Conservation (phyloP, 2,888 invertebrate genomes). For the Eupithecia pulchellata region DNA sequence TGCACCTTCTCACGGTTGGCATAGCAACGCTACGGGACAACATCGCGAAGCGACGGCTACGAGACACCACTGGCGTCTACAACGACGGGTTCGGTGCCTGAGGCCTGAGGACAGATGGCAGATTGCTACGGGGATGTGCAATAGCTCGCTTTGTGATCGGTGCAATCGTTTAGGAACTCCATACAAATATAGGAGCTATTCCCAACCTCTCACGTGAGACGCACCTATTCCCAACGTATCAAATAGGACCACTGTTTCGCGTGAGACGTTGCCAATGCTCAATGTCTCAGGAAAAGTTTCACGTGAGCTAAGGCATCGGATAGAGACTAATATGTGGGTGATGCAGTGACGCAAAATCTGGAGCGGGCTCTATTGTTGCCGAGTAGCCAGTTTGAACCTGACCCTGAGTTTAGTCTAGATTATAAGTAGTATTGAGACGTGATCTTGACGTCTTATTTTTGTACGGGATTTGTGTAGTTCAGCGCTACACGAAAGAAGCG, state of each 20-base stretch:
- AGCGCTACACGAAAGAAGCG: too few relatives aligned
- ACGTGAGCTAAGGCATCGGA: not conserved
- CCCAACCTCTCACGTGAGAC: not conserved
- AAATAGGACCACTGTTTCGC: not conserved
- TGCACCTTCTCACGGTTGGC: constrained; percentile 87
- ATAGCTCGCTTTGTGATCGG: not conserved
- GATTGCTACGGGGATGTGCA: not conserved
- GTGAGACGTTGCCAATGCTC: not conserved
- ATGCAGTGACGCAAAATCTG: not conserved
- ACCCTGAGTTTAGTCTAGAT: too few relatives aligned
- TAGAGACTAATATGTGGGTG: not conserved
- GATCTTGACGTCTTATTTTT: too few relatives aligned
- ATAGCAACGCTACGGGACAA: constrained; percentile 82
- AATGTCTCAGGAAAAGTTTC: not conserved
- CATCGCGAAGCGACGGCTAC: constrained; percentile 57
- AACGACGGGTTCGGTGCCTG: constrained; percentile 72
- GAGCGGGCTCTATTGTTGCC: not conserved
- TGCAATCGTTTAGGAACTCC: not conserved
- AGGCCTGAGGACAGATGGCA: constrained; percentile 24
- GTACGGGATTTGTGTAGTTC: too few relatives aligned
- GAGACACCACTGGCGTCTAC: constrained; percentile 64
- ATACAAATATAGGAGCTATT: not conserved
- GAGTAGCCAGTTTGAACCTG: not conserved
- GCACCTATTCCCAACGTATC: not conserved
- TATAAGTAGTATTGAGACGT: too few relatives aligned